Evolutionary conservation across 2,888 invertebrate species (phyloP), one percentile per base, ranked within the genome.

Genomic region (Nineta flava): DNA sequence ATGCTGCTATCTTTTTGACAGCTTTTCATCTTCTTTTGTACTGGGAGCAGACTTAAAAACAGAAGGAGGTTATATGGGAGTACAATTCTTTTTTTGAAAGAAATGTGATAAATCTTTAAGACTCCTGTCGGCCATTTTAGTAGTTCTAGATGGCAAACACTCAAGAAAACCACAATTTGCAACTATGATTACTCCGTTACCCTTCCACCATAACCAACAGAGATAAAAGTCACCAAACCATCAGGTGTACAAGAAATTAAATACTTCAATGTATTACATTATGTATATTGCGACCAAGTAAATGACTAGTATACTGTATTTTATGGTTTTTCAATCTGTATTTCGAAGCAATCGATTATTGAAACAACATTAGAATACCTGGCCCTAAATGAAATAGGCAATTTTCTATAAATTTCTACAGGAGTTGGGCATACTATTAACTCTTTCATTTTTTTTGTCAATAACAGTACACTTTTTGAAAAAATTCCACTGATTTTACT

Each of bases 1-100:
- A 46, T 19, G 46, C 43, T 31, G 51, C 48, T 31, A 50, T 50
- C 21, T 12, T 34, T 50, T 50, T 31, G 51, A 40, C 21, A 40
- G 48, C 21, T 49, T 49, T 15, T 38, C 51, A 19, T 50, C 48
- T 12, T 31, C 42, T n/a, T n/a, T n/a, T n/a, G n/a, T n/a, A n/a
- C n/a, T n/a, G n/a, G n/a, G n/a, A n/a, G n/a, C n/a, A n/a, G n/a
- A n/a, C 32, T 49, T 3, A 13, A 6, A 31, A 26, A 13, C 41
- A 41, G 41, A 41, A 41, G 13, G 41, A 13, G 41, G 41, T 13
- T n/a, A n/a, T 41, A 41, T 41, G 13, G 12, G 41, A 13, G 41
- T 15, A 41, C 41, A 41, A 13, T 41, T 13, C 16, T 15, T 41
- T 13, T n/a, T 15, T 10, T 10, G 6, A 9, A 41, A 41, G 9